A percentile compares a stretch with the other conserved stretches of the same genome.
These are phyloP conservation scores for Columba janthina DNA, from an alignment of 2,113 vertebrate species.

Conservation along the genomic window DNA sequence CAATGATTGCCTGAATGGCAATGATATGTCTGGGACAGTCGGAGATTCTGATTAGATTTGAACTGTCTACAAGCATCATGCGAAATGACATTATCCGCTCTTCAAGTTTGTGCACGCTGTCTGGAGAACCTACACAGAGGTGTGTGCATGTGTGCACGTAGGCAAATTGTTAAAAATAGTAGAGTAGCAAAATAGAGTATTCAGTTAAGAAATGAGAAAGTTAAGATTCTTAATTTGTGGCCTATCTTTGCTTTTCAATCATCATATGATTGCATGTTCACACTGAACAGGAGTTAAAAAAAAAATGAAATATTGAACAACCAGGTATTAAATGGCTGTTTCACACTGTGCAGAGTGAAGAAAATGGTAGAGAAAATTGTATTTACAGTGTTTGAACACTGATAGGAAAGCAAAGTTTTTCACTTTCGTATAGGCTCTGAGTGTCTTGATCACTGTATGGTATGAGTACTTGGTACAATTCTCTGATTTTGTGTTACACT, in stretches of 20 bases:
- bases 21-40: not conserved
- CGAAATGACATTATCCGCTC: not conserved
- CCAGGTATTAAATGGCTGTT: not conserved
- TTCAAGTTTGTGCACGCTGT: not conserved
- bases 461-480: not conserved
- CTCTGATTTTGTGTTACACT: not conserved
- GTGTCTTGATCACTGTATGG: not conserved
- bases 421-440: not conserved
- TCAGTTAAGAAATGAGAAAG: not conserved
- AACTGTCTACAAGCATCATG: not conserved
- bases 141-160: not conserved
- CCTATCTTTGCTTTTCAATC: not conserved
- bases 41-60: not conserved
- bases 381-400: not conserved
- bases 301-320: not conserved
- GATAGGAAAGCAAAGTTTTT: not conserved
- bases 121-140: not conserved
- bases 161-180: not conserved
- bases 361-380: not conserved
- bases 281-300: not conserved
- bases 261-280: not conserved
- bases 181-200: not conserved
- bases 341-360: not conserved
- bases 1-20: not conserved
- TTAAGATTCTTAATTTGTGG: not conserved